Evolutionary conservation across 64 coral and sea anemone genomes (phyloP).

Genomic region (Pocillopora verrucosa): DNA sequence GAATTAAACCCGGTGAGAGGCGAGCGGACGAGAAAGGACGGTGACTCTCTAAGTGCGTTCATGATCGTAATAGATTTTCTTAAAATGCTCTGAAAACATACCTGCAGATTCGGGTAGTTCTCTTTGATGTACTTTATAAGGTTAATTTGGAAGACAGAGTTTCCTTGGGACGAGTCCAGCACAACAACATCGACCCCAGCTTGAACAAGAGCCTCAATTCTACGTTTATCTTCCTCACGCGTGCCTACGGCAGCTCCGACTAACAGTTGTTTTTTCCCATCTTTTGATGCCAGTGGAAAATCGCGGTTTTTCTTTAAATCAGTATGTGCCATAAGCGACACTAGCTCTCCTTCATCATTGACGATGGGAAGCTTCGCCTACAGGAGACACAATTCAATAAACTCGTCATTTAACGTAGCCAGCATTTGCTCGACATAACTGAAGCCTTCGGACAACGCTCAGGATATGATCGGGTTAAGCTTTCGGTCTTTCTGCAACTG

Average conservation of each 20-base stretch:
- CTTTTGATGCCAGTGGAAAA: conserved; percentile 79
- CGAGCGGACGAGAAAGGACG: too few species aligned
- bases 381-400: neutral
- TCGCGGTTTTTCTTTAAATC: conserved; percentile 90
- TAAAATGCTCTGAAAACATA: neutral
- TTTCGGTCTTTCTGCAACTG: too few species aligned
- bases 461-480: too few species aligned
- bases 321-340: conserved; percentile 74
- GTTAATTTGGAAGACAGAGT: conserved; percentile 76
- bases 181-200: conserved; percentile 86
- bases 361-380: conserved; percentile 83
- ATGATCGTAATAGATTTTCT: too few species aligned
- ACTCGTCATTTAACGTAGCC: neutral
- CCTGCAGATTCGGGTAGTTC: conserved; percentile 62
- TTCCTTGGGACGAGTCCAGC: conserved; percentile 90
- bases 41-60: neutral
- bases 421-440: neutral
- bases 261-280: conserved; percentile 77
- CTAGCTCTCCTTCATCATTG: conserved; percentile 72
- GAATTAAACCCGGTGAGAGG: too few species aligned
- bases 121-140: conserved; percentile 80
- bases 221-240: conserved; percentile 63
- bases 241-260: conserved; percentile 86
- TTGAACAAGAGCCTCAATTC: conserved; percentile 77
- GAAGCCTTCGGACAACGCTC: neutral